A percentile compares a stretch with the other conserved stretches of the same genome.
Evolutionary conservation across 1,140 invertebrate genomes (phyloP).

Genomic region (Nebria ingens): DNA sequence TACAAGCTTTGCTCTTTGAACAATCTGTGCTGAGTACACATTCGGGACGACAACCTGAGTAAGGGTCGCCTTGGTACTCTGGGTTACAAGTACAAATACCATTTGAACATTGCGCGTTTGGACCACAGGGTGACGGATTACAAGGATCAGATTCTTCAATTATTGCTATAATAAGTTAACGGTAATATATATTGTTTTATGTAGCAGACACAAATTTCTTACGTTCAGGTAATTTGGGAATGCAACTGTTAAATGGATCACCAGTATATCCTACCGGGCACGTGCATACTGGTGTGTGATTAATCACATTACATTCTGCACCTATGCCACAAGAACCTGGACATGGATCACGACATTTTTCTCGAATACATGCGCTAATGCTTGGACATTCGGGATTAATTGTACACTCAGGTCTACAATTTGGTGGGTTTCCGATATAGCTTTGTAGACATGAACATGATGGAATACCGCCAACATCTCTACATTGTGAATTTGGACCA

Average conservation of each 20-base stretch:
- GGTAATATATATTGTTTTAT: too few relatives aligned
- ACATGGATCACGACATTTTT: slow-evolving; percentile 56
- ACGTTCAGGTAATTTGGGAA: slow-evolving; percentile 34
- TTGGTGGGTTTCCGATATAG: slow-evolving; percentile 41
- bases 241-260: slow-evolving; percentile 53
- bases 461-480: slow-evolving; percentile 46
- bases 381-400: slow-evolving; percentile 60
- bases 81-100: slow-evolving; percentile 44
- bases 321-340: slow-evolving; percentile 52
- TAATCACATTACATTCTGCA: slow-evolving; percentile 47
- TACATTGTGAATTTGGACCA: slow-evolving; percentile 58
- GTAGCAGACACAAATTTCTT: slow-evolving; percentile 17
- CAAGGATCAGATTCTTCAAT: slow-evolving; percentile 43
- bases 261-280: slow-evolving; percentile 51
- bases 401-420: slow-evolving; percentile 56
- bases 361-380: slow-evolving; percentile 45
- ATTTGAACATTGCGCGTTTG: slow-evolving; percentile 50
- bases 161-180: slow-evolving; percentile 11
- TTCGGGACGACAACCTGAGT: slow-evolving; percentile 59
- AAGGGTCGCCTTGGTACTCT: slow-evolving; percentile 52
- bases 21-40: slow-evolving; percentile 72
- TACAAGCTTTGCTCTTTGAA: slow-evolving; percentile 54
- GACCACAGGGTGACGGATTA: slow-evolving; percentile 55
- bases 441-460: slow-evolving; percentile 49
- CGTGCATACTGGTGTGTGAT: slow-evolving; percentile 50